Conservation (phyloP, 92 coral and sea anemone species). For the Galaxea fascicularis region DNA sequence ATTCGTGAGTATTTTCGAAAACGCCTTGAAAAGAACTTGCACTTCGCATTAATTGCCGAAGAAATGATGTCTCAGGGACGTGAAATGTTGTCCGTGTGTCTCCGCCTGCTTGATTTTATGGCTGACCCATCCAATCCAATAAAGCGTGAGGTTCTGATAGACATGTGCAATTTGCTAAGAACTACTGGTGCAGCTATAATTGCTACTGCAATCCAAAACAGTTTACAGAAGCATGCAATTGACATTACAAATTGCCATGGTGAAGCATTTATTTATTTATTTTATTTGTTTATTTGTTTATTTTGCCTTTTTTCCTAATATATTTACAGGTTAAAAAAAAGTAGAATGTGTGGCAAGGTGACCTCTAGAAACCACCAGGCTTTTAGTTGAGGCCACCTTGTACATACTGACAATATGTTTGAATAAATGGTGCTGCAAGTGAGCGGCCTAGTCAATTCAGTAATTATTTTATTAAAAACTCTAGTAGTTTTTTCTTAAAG, state of each 20-base stretch:
- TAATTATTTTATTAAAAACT: too few species aligned
- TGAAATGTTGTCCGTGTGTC: constrained; percentile 72
- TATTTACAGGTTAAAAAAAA: too few species aligned
- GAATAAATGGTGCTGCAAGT: too few species aligned
- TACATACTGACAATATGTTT: too few species aligned
- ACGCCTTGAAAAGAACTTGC: constrained; percentile 64
- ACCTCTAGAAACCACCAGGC: too few species aligned
- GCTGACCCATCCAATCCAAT: constrained; percentile 53
- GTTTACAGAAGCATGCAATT: constrained; percentile 41
- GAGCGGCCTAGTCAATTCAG: too few species aligned
- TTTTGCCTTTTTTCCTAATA: too few species aligned
- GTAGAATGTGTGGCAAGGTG: too few species aligned
- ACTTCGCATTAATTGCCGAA: constrained; percentile 69
- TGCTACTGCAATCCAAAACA: constrained; percentile 58
- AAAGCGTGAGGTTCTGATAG: constrained; percentile 64
- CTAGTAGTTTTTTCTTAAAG: too few species aligned
- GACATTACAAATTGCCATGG: constrained; percentile 62
- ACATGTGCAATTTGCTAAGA: constrained; percentile 55
- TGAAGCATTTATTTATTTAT: too few species aligned
- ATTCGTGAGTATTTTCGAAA: constrained; percentile 55
- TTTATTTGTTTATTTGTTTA: too few species aligned
- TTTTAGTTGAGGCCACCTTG: too few species aligned
- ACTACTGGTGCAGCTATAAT: constrained; percentile 65
- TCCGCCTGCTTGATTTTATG: constrained; percentile 63
- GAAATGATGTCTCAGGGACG: constrained; percentile 70